Conservation (phyloP, 2,888 invertebrate genomes). For the Itoplectis maculator region DNA sequence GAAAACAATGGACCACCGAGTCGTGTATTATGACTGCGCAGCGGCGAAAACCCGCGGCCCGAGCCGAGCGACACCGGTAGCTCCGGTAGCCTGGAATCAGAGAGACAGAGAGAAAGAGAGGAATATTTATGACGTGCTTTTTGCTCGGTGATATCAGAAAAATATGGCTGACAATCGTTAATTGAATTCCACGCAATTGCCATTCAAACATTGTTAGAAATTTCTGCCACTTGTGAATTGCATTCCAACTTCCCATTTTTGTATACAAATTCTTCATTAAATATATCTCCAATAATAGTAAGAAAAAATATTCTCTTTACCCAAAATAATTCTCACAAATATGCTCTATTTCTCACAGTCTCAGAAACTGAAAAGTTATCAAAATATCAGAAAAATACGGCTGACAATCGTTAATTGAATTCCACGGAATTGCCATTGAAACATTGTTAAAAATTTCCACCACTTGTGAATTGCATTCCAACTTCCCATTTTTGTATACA, state of each 20-base stretch:
- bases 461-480: too few species aligned
- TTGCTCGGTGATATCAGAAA: slow-evolving; percentile 2
- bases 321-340: too few species aligned
- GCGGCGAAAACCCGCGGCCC: slow-evolving; percentile 32
- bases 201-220: too few species aligned
- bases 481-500: too few species aligned
- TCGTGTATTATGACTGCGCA: slow-evolving; percentile 50
- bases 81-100: slow-evolving; percentile 9
- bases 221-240: too few species aligned
- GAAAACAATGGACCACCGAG: slow-evolving; percentile 58
- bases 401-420: neutral
- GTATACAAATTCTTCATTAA: too few species aligned
- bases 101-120: neutral
- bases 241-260: too few species aligned
- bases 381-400: neutral
- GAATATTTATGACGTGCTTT: slow-evolving; percentile 33
- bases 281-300: too few species aligned
- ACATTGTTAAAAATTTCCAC: too few species aligned
- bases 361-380: too few species aligned
- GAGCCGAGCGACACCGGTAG: slow-evolving; percentile 22
- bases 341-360: too few species aligned
- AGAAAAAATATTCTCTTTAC: too few species aligned
- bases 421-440: neutral
- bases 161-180: neutral
- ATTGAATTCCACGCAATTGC: neutral